Evolutionary conservation across 1,140 invertebrate species (phyloP).

Genomic region (Dendrolimus kikuchii): DNA sequence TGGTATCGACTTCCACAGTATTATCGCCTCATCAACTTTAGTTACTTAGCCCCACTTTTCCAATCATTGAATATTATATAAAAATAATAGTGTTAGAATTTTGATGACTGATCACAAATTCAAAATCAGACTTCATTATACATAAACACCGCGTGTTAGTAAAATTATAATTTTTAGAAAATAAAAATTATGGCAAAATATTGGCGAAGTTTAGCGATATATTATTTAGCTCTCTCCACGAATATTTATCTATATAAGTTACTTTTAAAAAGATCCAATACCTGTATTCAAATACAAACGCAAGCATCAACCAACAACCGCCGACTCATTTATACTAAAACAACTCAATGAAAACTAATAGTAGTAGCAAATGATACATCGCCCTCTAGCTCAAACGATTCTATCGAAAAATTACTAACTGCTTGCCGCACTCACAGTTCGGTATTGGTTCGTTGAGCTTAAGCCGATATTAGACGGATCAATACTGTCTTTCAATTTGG

Average conservation of each 20-base stretch:
- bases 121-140: slow-evolving; percentile 32
- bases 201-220: slow-evolving; percentile 52
- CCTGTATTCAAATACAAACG: slow-evolving; percentile 31
- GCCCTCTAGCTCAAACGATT: no score
- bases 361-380: no score
- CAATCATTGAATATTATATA: no score
- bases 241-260: slow-evolving; percentile 31
- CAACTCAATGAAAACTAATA: slow-evolving; percentile 10
- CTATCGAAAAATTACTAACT: no score
- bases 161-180: slow-evolving; percentile 42
- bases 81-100: slow-evolving; percentile 41
- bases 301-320: slow-evolving; percentile 30
- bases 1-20: no score
- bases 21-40: no score
- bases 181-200: slow-evolving; percentile 62
- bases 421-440: no score
- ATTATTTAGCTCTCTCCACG: slow-evolving; percentile 30
- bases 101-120: slow-evolving; percentile 29
- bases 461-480: no score
- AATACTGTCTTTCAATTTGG: no score
- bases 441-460: no score
- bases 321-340: slow-evolving; percentile 30
- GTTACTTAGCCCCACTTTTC: no score
- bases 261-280: slow-evolving; percentile 27
- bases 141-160: slow-evolving; percentile 38